Evolutionary conservation across 92 coral and sea anemone genomes (phyloP).

Genomic region (Desmophyllum pertusum): DNA sequence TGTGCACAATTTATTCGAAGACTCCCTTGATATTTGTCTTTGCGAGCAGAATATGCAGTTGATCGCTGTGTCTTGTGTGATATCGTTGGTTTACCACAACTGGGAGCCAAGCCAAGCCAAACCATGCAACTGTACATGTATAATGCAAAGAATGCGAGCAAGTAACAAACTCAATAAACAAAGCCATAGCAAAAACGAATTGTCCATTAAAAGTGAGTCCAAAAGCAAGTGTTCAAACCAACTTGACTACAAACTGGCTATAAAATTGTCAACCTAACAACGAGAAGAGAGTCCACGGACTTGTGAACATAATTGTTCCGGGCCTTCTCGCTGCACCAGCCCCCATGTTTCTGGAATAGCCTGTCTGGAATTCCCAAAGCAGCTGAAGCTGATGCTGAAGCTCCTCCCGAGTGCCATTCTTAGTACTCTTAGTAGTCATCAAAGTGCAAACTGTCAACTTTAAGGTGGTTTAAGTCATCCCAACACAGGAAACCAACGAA

Average conservation of each 20-base stretch:
- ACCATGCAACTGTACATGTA: background rate
- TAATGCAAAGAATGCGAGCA: background rate
- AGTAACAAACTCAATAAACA: background rate
- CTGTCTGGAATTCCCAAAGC: background rate
- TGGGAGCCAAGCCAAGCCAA: conserved; percentile 12
- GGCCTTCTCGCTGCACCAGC: conserved; percentile 39
- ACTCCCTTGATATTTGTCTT: too few species aligned
- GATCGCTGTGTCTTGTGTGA: too few species aligned
- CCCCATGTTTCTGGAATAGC: conserved; percentile 17
- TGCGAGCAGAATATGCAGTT: too few species aligned
- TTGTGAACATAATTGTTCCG: conserved; percentile 45
- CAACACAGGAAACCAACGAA: too few species aligned
- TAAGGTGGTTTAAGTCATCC: too few species aligned
- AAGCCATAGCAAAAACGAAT: background rate
- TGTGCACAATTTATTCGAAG: too few species aligned
- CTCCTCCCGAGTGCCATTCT: too few species aligned
- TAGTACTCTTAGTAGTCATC: too few species aligned
- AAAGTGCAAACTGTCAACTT: too few species aligned
- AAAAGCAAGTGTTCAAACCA: background rate
- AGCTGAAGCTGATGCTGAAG: too few species aligned
- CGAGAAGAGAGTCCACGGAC: conserved; percentile 48
- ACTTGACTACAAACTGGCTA: background rate
- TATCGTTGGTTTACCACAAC: too few species aligned
- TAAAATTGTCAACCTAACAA: conserved; percentile 25
- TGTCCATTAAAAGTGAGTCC: background rate